Evolutionary conservation across 2,888 invertebrate genomes (phyloP).

Genomic region (Bellardia pandia): DNA sequence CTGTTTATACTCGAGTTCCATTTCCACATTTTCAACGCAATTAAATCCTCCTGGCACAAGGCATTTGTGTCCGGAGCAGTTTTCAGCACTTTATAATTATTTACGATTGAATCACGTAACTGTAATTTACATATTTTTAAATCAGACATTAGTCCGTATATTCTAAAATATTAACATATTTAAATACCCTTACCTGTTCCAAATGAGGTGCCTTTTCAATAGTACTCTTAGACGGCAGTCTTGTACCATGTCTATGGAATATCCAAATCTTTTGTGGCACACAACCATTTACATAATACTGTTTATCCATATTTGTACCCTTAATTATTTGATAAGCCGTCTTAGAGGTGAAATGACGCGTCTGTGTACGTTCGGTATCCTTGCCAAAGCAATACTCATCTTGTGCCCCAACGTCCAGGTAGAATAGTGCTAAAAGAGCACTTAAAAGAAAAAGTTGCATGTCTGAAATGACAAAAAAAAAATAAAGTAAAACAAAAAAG

Average conservation of each 20-base stretch:
- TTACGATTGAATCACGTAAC: conserved; percentile 86
- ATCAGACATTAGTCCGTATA: neutral
- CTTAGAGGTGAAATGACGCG: conserved; percentile 88
- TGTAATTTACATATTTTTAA: conserved; percentile 58
- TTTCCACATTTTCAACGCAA: conserved; percentile 88
- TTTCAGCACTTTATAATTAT: conserved; percentile 87
- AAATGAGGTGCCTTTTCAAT: conserved; percentile 86
- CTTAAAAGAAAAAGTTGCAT: conserved; percentile 76
- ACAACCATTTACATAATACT: conserved; percentile 89
- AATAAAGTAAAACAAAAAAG: conserved; percentile 17
- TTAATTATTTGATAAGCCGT: conserved; percentile 90
- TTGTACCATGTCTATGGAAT: conserved; percentile 88
- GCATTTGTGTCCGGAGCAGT: conserved; percentile 85
- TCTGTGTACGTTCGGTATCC: conserved; percentile 81
- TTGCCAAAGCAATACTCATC: conserved; percentile 82
- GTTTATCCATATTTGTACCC: conserved; percentile 85
- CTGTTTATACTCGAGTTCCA: conserved; percentile 87
- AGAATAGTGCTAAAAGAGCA: conserved; percentile 75
- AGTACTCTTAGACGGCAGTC: conserved; percentile 86
- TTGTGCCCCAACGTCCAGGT: conserved; percentile 74
- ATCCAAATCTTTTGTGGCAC: conserved; percentile 90
- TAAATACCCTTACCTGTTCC: conserved; percentile 84
- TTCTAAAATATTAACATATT: neutral
- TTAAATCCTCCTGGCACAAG: conserved; percentile 88
- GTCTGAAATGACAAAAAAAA: conserved; percentile 68